Evolutionary conservation across 2,888 invertebrate species (phyloP).

Genomic region (Drosophila formosana): DNA sequence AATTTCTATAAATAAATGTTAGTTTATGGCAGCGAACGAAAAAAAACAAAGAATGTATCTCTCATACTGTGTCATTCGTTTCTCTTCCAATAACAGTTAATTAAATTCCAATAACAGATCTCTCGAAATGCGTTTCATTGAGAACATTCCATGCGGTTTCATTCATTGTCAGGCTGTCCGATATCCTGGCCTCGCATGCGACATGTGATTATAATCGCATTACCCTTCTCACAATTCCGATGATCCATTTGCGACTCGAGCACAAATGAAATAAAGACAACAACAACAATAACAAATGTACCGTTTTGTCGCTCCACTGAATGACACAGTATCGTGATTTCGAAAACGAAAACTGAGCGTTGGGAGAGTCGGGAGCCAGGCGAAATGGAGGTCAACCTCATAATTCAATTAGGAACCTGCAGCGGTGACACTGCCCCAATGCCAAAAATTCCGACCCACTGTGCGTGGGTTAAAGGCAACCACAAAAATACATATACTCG

Average conservation of each 20-base stretch:
- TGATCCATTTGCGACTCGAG: conserved; percentile 8
- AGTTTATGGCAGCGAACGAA: conserved; percentile 2
- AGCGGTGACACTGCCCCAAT: conserved; percentile 53
- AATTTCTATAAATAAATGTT: conserved; percentile 54
- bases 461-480: conserved; percentile 65
- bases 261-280: neutral
- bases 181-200: conserved; percentile 49
- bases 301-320: conserved; percentile 61
- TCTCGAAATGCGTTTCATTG: conserved; percentile 30
- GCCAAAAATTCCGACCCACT: conserved; percentile 62
- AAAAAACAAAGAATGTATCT: neutral
- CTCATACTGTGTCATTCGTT: neutral
- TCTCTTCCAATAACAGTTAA: conserved; percentile 3
- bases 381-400: conserved; percentile 76
- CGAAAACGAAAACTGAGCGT: conserved; percentile 69
- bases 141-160: conserved; percentile 62
- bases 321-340: conserved; percentile 70
- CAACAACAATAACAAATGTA: conserved; percentile 49
- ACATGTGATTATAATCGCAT: conserved; percentile 42
- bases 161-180: conserved; percentile 60
- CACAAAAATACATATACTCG: conserved; percentile 21
- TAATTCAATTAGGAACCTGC: conserved; percentile 81
- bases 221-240: conserved; percentile 17
- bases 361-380: conserved; percentile 1
- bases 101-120: conserved; percentile 4